These are phyloP conservation scores for Sitobion miscanthi DNA, from an alignment of 1,140 invertebrate genomes.

Conservation along the genomic window DNA sequence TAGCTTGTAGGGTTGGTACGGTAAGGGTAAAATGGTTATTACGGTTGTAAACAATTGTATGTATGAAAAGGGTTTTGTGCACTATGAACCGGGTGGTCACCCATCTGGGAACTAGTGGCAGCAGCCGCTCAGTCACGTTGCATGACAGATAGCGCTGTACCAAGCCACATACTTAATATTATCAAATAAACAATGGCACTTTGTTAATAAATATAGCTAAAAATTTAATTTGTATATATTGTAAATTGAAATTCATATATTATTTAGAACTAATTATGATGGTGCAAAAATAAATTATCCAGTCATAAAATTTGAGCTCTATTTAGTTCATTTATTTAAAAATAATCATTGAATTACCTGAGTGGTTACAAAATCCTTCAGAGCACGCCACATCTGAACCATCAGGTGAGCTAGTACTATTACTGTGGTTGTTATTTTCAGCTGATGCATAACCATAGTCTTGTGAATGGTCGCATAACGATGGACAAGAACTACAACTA, in stretches of 20 bases:
- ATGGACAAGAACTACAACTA: constrained; percentile 59
- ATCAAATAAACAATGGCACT: not conserved
- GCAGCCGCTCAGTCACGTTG: too few species aligned
- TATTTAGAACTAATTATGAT: not conserved
- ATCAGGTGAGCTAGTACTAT: constrained; percentile 73
- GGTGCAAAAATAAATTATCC: not conserved
- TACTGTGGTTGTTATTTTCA: constrained; percentile 69
- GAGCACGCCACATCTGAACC: constrained; percentile 85
- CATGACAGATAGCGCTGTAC: too few species aligned
- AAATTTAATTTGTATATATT: not conserved
- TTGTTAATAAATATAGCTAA: not conserved
- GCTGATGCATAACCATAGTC: constrained; percentile 86
- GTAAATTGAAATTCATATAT: not conserved
- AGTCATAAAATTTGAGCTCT: not conserved
- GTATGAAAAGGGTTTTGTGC: too few species aligned
- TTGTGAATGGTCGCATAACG: constrained; percentile 74
- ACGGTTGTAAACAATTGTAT: too few species aligned
- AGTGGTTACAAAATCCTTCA: constrained; percentile 81
- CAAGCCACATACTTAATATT: not conserved
- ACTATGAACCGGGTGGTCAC: too few species aligned
- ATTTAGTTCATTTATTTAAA: not conserved
- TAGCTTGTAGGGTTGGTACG: too few species aligned
- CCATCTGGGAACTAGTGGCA: too few species aligned
- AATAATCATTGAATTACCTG: constrained; percentile 66
- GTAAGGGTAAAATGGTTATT: too few species aligned